A percentile compares a stretch with the other conserved stretches of the same genome.
These are phyloP conservation scores for Neodiprion lecontei DNA, from an alignment of 1,140 invertebrate species.

Conservation along the genomic window DNA sequence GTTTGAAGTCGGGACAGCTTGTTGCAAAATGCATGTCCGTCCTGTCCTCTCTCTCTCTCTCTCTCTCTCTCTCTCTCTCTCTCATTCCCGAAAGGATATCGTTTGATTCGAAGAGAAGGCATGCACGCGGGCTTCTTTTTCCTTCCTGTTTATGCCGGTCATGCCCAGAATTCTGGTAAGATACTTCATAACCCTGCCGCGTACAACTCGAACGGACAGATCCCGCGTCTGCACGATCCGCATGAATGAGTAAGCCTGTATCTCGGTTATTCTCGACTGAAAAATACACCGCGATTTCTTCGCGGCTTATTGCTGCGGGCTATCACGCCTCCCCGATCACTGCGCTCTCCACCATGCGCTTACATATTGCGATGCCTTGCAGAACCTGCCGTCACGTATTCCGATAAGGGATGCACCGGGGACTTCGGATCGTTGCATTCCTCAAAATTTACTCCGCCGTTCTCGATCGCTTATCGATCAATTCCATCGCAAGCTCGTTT, in stretches of 20 bases:
- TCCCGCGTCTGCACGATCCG: too few species aligned
- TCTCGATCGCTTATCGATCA: too few species aligned
- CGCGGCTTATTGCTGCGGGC: background rate
- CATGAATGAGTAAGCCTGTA: background rate
- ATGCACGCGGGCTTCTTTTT: constrained; percentile 26
- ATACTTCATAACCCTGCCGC: constrained; percentile 39
- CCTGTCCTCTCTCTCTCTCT: background rate
- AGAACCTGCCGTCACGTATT: too few species aligned
- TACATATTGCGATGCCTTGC: too few species aligned
- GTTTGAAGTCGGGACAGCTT: background rate
- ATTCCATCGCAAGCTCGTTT: too few species aligned
- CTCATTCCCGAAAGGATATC: constrained; percentile 17
- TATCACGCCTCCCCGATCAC: background rate
- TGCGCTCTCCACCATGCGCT: too few species aligned
- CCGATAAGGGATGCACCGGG: too few species aligned
- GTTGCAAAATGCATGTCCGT: background rate
- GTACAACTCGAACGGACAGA: too few species aligned
- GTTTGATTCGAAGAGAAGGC: constrained; percentile 10
- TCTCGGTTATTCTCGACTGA: background rate
- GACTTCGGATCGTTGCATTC: too few species aligned
- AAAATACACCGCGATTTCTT: background rate
- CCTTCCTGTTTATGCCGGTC: constrained; percentile 31
- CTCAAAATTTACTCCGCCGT: too few species aligned
- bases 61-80: constrained; percentile 15
- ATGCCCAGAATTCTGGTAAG: constrained; percentile 39